Evolutionary conservation across 2,113 vertebrate species (phyloP).

Genomic region (Sapayoa aenigma): DNA sequence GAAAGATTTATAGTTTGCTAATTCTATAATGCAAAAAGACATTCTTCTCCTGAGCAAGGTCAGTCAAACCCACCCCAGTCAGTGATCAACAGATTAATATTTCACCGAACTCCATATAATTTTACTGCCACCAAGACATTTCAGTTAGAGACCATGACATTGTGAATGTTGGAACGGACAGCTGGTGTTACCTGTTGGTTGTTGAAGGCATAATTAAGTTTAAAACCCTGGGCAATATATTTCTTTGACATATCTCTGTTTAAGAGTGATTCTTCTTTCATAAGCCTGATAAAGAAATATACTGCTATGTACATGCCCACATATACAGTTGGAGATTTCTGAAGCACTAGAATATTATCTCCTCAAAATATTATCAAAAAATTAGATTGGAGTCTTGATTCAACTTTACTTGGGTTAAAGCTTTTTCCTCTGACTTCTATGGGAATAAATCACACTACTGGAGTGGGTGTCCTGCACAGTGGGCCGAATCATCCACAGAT

Average conservation of each 20-base stretch:
- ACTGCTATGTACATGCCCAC: not conserved
- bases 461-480: not conserved
- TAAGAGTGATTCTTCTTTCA: not conserved
- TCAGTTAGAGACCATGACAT: not conserved
- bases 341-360: not conserved
- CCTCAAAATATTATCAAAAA: not conserved
- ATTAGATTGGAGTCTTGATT: not conserved
- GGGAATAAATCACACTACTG: not conserved
- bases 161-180: not conserved
- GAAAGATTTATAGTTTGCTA: constrained; percentile 59
- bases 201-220: not conserved
- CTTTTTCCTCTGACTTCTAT: not conserved
- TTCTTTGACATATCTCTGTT: not conserved
- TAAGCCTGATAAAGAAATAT: not conserved
- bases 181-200: not conserved
- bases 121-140: not conserved
- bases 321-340: not conserved
- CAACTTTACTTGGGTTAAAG: not conserved
- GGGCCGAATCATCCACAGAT: not conserved
- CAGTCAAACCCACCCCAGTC: constrained; percentile 5
- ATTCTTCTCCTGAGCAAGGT: not conserved
- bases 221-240: not conserved
- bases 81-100: constrained; percentile 22
- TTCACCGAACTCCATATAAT: not conserved
- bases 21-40: constrained; percentile 16